A percentile compares a stretch with the other conserved stretches of the same genome.
Conservation (phyloP, 2,113 vertebrate species). For the Apodemus speciosus region DNA sequence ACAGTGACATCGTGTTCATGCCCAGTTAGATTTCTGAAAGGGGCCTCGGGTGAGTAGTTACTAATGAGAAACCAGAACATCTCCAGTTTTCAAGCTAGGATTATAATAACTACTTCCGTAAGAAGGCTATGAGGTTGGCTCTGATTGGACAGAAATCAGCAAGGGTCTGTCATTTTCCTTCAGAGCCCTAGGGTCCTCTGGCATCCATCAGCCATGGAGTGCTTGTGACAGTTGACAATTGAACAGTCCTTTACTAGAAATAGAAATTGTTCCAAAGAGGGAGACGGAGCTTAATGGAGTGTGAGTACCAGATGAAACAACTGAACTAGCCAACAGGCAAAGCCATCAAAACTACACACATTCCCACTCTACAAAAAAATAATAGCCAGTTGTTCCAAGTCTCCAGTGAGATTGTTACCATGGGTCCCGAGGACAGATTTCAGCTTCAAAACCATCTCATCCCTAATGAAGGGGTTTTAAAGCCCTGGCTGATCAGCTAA, state of each 20-base stretch:
- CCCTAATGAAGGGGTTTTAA: slow-evolving; percentile 60
- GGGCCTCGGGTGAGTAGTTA: too few species aligned
- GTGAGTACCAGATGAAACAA: not conserved
- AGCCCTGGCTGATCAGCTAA: slow-evolving; percentile 48
- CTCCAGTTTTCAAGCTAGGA: not conserved
- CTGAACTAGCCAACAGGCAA: not conserved
- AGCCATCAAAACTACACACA: not conserved
- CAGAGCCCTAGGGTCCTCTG: fast-evolving
- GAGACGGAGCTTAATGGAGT: not conserved
- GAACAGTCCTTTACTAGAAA: not conserved
- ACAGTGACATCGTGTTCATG: not conserved
- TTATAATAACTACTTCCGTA: not conserved
- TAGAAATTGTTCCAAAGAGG: not conserved
- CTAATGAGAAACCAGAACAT: not conserved
- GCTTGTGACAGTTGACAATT: not conserved
- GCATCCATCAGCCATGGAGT: not conserved
- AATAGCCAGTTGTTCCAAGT: not conserved
- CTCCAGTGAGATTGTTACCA: not conserved
- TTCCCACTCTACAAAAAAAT: not conserved
- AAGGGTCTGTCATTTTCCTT: not conserved
- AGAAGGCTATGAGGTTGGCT: not conserved
- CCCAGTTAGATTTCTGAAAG: not conserved
- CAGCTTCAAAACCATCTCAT: slow-evolving; percentile 49
- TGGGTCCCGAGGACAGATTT: slow-evolving; percentile 47
- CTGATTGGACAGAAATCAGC: not conserved